phyloP scores from a whole-genome alignment of 2,113 vertebrate genomes.

The Podarcis cretensis region DNA sequence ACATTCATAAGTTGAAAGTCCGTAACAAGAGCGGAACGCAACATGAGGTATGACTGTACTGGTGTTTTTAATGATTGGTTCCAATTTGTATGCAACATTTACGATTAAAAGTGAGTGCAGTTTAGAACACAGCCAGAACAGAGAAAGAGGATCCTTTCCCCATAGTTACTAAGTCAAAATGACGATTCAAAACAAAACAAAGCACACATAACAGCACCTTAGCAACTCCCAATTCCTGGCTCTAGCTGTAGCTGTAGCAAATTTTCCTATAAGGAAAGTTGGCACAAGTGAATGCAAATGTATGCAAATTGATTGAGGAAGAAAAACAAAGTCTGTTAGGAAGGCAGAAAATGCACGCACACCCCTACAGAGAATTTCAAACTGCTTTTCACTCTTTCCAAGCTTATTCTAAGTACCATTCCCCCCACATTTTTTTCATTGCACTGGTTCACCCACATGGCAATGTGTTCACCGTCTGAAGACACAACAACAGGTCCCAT shows the following conservation, averaged over 20 bases:
- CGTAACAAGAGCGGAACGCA: too few species aligned
- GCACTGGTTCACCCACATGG: neutral
- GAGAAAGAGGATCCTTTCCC: neutral
- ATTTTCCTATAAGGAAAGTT: constrained; percentile 11
- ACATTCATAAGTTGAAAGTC: too few species aligned
- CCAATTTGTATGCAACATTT: too few species aligned
- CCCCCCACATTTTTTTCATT: neutral
- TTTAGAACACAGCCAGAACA: neutral
- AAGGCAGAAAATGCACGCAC: neutral
- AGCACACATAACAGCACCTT: neutral
- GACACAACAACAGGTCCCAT: neutral
- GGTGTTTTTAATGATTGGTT: too few species aligned
- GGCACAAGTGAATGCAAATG: constrained; percentile 3
- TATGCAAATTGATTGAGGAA: neutral
- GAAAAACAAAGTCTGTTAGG: neutral
- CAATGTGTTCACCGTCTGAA: neutral
- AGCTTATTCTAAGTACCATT: neutral
- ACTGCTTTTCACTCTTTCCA: neutral
- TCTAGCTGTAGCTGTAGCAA: neutral
- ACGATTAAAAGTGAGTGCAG: too few species aligned
- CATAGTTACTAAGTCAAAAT: neutral
- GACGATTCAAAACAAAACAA: neutral
- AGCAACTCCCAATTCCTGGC: neutral
- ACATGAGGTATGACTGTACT: too few species aligned
- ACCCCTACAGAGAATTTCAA: neutral